These are phyloP conservation scores for Steinernema feltiae DNA, from an alignment of 1,140 invertebrate genomes.

Conservation along the genomic window DNA sequence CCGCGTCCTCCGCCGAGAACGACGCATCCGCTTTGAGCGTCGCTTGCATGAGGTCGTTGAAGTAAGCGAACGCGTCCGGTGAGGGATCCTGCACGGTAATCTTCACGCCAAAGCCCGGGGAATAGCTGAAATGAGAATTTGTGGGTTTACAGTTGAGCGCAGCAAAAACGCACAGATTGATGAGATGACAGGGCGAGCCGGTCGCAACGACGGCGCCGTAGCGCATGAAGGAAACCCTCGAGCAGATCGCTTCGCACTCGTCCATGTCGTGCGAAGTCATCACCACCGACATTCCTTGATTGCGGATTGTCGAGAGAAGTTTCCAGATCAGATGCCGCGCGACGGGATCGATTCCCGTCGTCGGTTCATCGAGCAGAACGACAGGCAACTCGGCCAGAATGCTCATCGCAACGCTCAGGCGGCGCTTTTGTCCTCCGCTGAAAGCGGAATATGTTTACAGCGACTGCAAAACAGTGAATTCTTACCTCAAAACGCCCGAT, in stretches of 20 bases:
- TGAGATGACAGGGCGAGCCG: slow-evolving; percentile 61
- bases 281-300: not conserved
- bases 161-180: slow-evolving; percentile 50
- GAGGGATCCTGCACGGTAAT: slow-evolving; percentile 1
- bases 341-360: slow-evolving; percentile 64
- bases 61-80: not conserved
- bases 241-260: slow-evolving; percentile 52
- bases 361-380: slow-evolving; percentile 64
- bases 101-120: not conserved
- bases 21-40: not conserved
- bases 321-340: slow-evolving; percentile 63
- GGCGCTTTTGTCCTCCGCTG: slow-evolving; percentile 61
- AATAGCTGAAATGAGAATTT: not conserved
- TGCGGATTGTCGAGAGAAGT: slow-evolving; percentile 38
- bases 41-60: not conserved
- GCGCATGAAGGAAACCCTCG: slow-evolving; percentile 43
- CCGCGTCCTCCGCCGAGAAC: not conserved
- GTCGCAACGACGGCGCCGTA: slow-evolving; percentile 61
- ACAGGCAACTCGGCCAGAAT: slow-evolving; percentile 61
- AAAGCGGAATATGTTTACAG: no score
- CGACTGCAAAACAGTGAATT: not conserved
- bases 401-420: slow-evolving; percentile 62
- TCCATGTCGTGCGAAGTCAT: slow-evolving; percentile 35
- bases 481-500: not conserved
- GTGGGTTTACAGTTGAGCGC: not conserved